These are phyloP conservation scores for Vultur gryphus DNA, from an alignment of 2,797 vertebrate species.

Conservation along the genomic window DNA sequence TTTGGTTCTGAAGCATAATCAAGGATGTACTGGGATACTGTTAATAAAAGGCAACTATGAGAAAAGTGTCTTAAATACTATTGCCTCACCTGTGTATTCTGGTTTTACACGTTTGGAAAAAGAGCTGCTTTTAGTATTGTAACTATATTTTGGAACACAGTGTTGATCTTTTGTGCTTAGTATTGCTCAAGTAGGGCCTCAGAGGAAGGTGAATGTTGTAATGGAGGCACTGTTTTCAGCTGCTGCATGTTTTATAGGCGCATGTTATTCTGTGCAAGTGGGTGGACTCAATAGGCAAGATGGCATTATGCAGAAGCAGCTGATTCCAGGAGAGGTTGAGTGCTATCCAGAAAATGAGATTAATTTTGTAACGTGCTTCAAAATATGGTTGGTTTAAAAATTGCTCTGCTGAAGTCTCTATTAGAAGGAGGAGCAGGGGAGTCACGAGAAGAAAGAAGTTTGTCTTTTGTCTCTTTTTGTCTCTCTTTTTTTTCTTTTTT, in stretches of 20 bases:
- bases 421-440: not conserved
- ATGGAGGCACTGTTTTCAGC: not conserved
- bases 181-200: not conserved
- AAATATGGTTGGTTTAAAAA: not conserved
- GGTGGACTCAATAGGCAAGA: not conserved
- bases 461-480: not conserved
- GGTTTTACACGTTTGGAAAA: not conserved
- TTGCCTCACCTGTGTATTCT: not conserved
- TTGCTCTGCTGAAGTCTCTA: not conserved
- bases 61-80: not conserved
- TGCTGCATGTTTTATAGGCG: not conserved
- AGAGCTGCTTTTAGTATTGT: not conserved
- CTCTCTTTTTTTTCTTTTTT: too few species aligned
- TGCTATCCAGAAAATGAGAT: not conserved
- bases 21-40: not conserved
- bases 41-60: conserved; percentile 5
- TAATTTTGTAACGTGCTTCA: not conserved
- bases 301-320: not conserved
- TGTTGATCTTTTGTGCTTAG: not conserved
- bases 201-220: not conserved
- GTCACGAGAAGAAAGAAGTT: not conserved
- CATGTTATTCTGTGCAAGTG: not conserved
- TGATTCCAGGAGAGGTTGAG: not conserved
- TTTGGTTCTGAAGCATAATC: not conserved
- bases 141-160: not conserved